Conservation (phyloP, 2,797 vertebrate species). For the Lemur catta region DNA sequence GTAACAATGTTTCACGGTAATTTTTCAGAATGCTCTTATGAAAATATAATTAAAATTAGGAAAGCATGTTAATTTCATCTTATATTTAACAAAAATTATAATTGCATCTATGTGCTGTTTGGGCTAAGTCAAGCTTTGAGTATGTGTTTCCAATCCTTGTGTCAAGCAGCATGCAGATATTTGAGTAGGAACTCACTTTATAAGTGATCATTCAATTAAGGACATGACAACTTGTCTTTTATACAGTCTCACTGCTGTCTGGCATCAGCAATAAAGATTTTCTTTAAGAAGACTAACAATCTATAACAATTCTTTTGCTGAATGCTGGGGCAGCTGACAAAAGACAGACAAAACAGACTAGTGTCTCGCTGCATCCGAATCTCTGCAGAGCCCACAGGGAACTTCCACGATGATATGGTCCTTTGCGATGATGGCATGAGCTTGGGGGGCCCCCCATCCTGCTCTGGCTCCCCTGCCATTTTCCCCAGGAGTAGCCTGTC, state of each 20-base stretch:
- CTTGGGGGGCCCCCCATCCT: neutral
- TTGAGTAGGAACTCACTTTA: neutral
- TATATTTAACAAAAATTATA: constrained; percentile 15
- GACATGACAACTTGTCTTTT: neutral
- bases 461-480: neutral
- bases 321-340: neutral
- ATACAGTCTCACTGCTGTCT: neutral
- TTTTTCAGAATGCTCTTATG: neutral
- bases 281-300: neutral
- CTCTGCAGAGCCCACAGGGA: neutral
- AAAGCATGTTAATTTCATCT: constrained; percentile 34
- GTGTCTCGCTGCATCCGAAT: neutral
- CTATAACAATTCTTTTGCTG: neutral
- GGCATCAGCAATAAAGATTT: neutral
- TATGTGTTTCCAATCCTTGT: neutral
- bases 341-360: neutral
- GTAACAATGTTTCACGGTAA: neutral
- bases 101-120: neutral
- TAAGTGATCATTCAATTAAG: neutral
- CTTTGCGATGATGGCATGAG: neutral
- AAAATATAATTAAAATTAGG: constrained; percentile 33
- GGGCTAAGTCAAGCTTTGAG: neutral
- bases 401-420: accelerated
- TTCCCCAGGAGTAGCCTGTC: neutral
- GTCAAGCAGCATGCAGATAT: neutral